Evolutionary conservation across 2,113 vertebrate species (phyloP).

Genomic region (Butorides virescens): DNA sequence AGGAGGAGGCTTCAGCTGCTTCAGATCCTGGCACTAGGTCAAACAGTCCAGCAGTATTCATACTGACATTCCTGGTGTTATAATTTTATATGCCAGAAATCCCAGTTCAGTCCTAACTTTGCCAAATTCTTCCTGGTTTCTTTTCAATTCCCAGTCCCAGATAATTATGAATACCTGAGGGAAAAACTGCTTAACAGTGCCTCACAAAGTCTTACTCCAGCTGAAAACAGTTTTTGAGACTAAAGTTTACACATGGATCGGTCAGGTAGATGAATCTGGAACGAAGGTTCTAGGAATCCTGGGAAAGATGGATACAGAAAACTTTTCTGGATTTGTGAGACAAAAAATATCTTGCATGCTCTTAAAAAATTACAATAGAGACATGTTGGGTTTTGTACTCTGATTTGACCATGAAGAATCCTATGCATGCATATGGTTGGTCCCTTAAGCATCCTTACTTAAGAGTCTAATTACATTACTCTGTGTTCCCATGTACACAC

Average conservation of each 20-base stretch:
- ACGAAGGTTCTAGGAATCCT: background rate
- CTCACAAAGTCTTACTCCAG: background rate
- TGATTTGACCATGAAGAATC: background rate
- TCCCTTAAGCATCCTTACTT: background rate
- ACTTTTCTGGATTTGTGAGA: background rate
- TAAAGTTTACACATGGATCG: background rate
- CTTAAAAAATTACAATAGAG: background rate
- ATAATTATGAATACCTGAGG: background rate
- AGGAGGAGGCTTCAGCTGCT: background rate
- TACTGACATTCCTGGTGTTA: background rate
- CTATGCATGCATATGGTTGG: rapidly evolving
- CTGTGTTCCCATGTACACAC: background rate
- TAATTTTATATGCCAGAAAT: background rate
- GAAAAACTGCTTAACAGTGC: background rate
- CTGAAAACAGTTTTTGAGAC: background rate
- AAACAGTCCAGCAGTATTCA: background rate
- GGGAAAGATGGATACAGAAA: background rate
- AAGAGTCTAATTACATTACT: background rate
- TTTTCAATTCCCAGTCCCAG: background rate
- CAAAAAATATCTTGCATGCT: background rate
- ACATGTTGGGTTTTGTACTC: rapidly evolving
- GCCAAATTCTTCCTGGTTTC: background rate
- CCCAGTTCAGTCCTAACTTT: background rate
- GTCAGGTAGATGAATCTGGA: background rate
- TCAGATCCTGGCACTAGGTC: background rate